These are phyloP conservation scores for Lophotriccus pileatus DNA, from an alignment of 2,797 vertebrate species.

Conservation along the genomic window DNA sequence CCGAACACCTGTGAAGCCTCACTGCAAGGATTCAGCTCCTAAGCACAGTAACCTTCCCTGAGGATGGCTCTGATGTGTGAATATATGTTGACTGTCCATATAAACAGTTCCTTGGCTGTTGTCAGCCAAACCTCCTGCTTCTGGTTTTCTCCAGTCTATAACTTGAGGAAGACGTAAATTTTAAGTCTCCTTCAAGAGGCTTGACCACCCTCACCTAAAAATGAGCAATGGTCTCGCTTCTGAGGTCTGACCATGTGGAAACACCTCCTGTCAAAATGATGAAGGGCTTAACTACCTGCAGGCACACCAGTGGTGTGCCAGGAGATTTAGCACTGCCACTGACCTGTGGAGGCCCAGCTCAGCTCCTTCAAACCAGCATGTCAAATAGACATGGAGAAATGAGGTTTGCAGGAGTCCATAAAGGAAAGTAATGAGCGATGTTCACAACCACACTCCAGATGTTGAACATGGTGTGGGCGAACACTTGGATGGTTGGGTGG, in stretches of 20 bases:
- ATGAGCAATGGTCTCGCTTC: neutral
- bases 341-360: neutral
- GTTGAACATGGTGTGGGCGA: fast-evolving
- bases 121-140: neutral
- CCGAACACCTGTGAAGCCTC: neutral
- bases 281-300: neutral
- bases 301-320: neutral
- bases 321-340: neutral
- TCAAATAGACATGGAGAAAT: neutral
- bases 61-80: neutral
- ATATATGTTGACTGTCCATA: neutral
- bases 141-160: neutral
- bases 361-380: fast-evolving
- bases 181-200: neutral
- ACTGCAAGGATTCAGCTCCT: neutral
- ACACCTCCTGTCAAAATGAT: neutral
- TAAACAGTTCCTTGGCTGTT: neutral
- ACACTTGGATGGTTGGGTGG: neutral
- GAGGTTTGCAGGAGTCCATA: neutral
- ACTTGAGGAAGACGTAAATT: neutral
- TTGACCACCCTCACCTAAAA: neutral
- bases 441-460: neutral
- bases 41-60: neutral
- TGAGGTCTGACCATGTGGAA: neutral
- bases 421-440: neutral